Percentiles rank a stretch among this genome's conserved stretches.
phyloP scores from a whole-genome alignment of 2,113 vertebrate species.

The Colaptes auratus region DNA sequence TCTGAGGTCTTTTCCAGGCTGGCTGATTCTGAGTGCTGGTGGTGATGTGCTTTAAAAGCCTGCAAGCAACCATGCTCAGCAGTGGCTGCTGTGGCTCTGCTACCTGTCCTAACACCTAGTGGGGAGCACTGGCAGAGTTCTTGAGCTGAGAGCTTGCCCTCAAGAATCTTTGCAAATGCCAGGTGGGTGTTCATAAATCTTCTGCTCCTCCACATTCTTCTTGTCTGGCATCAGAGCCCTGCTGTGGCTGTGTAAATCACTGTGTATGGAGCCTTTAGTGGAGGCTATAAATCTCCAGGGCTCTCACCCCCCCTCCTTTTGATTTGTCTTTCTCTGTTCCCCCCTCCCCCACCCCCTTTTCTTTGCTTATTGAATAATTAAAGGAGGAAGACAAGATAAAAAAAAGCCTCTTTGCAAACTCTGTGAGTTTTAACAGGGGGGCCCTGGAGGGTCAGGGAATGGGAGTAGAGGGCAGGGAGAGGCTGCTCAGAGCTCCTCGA shows the following conservation, averaged over 20 bases:
- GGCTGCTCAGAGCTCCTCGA: neutral
- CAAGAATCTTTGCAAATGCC: neutral
- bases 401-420: neutral
- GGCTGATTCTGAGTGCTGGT: fast-evolving
- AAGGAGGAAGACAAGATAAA: neutral
- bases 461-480: neutral
- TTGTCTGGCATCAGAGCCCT: neutral
- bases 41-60: neutral
- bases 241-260: neutral
- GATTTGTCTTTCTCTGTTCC: too few relatives aligned
- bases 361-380: neutral
- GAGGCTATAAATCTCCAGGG: neutral
- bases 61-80: neutral
- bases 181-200: neutral
- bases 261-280: neutral
- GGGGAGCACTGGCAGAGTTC: neutral
- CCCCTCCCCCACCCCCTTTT: too few relatives aligned
- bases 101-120: neutral
- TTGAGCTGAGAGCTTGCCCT: neutral
- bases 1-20: too few relatives aligned
- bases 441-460: neutral
- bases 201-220: neutral
- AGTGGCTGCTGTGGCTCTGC: neutral
- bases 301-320: neutral
- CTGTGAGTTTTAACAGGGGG: fast-evolving